Conservation (phyloP, 2,797 vertebrate genomes). For the Bryconaethiops microstoma region DNA sequence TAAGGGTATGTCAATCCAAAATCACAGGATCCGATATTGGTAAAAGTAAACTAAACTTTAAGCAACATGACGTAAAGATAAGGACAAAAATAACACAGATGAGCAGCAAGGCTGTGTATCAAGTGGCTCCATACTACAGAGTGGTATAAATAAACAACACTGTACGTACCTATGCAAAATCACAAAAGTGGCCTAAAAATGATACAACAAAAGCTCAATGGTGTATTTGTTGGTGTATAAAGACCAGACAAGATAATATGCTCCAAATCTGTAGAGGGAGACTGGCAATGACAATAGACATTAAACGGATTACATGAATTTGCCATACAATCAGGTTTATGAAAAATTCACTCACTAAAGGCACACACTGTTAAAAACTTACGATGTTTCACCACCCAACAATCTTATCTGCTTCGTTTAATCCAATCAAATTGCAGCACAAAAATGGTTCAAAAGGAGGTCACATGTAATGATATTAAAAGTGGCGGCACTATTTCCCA, state of each 20-base stretch:
- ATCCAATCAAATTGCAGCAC: conserved; percentile 56
- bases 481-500: conserved; percentile 37
- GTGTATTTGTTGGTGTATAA: conserved; percentile 47
- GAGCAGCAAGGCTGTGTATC: no score
- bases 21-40: no score
- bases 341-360: conserved; percentile 56
- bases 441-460: conserved; percentile 60
- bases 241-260: conserved; percentile 50
- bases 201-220: conserved; percentile 11
- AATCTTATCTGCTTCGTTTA: conserved; percentile 62
- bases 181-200: conserved; percentile 20
- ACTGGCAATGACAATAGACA: conserved; percentile 63
- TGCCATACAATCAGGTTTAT: conserved; percentile 61
- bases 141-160: no score
- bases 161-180: not conserved
- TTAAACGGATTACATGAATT: conserved; percentile 66
- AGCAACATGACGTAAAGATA: no score
- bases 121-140: no score
- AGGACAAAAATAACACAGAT: no score
- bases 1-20: no score
- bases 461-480: conserved; percentile 59
- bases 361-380: conserved; percentile 42
- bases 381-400: conserved; percentile 50
- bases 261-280: conserved; percentile 59
- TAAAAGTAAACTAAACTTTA: no score